Percentiles rank a stretch among this genome's conserved stretches.
Evolutionary conservation across 2,888 invertebrate species (phyloP).

Genomic region (Trichopria drosophilae): DNA sequence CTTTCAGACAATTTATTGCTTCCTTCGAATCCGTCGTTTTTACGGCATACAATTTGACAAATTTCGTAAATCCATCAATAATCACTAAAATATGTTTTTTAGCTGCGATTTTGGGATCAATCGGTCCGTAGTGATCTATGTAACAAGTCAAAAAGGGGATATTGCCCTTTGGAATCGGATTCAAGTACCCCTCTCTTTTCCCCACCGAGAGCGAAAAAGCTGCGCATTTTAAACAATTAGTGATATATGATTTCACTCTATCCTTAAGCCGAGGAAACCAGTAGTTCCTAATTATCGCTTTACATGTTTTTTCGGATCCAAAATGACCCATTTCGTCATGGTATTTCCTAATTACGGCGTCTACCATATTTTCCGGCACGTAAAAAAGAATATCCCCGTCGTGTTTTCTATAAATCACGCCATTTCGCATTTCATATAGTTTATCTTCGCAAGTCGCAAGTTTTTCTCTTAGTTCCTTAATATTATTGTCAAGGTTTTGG

Average conservation of each 20-base stretch:
- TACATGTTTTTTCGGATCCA: background rate
- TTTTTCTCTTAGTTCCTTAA: background rate
- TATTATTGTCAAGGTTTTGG: no score
- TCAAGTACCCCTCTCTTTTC: background rate
- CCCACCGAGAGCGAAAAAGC: slow-evolving; percentile 1
- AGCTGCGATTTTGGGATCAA: background rate
- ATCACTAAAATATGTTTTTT: no score
- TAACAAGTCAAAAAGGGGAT: background rate
- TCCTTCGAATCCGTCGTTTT: no score
- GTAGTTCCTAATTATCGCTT: slow-evolving; percentile 11
- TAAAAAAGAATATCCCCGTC: background rate
- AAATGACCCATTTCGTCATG: slow-evolving; percentile 8
- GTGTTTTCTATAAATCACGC: background rate
- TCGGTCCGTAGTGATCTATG: slow-evolving; percentile 1
- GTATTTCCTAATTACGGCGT: background rate
- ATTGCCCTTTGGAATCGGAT: background rate
- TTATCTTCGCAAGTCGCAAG: background rate
- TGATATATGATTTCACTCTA: no score
- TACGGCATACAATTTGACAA: no score
- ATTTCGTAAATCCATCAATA: no score
- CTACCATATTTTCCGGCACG: slow-evolving; percentile 6
- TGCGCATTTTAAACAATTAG: no score
- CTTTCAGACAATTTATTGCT: no score
- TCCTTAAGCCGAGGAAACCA: no score
- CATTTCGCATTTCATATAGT: background rate